Conservation (phyloP, 2,113 vertebrate genomes). For the Neogobius melanostomus region DNA sequence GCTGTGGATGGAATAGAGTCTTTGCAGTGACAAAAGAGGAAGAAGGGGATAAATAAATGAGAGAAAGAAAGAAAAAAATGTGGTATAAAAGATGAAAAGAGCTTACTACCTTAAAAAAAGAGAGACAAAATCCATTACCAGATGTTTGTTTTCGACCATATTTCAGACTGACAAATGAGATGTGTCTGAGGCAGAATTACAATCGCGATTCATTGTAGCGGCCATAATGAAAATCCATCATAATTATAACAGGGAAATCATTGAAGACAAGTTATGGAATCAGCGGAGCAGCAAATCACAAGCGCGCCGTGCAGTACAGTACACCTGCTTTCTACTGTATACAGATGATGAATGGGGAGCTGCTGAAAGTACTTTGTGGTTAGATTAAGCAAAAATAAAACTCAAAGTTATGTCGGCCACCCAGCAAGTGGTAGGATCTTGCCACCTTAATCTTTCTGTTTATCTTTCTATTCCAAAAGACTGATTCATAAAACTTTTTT, state of each 20-base stretch:
- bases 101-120: conserved; percentile 34
- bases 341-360: not conserved
- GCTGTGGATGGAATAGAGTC: conserved; percentile 40
- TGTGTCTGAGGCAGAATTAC: conserved; percentile 21
- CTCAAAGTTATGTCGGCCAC: not conserved
- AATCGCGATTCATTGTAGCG: conserved; percentile 22
- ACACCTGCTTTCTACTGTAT: not conserved
- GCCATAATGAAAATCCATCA: conserved; percentile 32
- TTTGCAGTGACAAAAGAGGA: conserved; percentile 77
- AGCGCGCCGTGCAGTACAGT: not conserved
- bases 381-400: not conserved
- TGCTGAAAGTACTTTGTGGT: not conserved
- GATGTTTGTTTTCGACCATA: conserved; percentile 25
- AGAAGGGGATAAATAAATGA: conserved; percentile 44
- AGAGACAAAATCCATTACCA: conserved; percentile 39
- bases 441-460: too few relatives aligned
- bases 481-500: too few relatives aligned
- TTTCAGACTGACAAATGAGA: conserved; percentile 42
- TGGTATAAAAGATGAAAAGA: conserved; percentile 22
- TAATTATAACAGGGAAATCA: conserved; percentile 10
- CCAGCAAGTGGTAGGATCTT: too few relatives aligned
- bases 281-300: conserved; percentile 8
- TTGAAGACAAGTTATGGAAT: conserved; percentile 29
- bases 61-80: not conserved
- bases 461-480: too few relatives aligned